Evolutionary conservation across 2,797 vertebrate species (phyloP), one percentile per base, ranked within the genome.

Genomic region (Pseudochaenichthys georgianus): DNA sequence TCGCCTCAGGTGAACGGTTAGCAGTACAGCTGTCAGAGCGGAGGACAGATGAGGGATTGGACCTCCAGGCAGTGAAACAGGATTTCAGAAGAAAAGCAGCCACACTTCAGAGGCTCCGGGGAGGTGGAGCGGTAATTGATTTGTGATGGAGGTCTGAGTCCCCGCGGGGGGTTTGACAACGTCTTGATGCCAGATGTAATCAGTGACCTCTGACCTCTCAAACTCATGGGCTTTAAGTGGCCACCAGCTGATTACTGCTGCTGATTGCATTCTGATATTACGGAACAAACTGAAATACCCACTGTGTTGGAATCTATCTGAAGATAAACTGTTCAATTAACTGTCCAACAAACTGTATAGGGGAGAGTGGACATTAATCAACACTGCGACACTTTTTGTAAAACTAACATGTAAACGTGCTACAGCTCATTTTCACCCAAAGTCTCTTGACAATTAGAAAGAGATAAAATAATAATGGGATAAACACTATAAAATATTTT

Each of bases 91-190:
- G 71, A 80, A 74, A 87, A 85, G 72, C 84, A 85, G 72, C 84
- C 83, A 63, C 63, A 70, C 81, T 75, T 64, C 53, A 11, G 75
- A 69, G 70, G 70, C 67, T 23, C 1, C 8, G 17, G 81, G 80
- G 67, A 68, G 13, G 68, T 55, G 4, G 48, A 58, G 60, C 46
- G 53, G 75, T 90, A 91, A 92, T 89, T 93, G 90, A 92, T 89
- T 91, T 82, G 75, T 66, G 80, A 83, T 55, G 60, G 81, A 75
- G 83, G 84, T 69, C 80, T 71, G 55, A 87, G 76, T 43, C 52
- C 52, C 42, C 13, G 64, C 74, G 84, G 47, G 47, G 17, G 17
- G 17, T 83, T 41, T 7, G 48, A 70, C 62, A 68, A 57, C 68
- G 42, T 19, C 2, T 41, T 34, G 17, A 1, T 7, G 23, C 42